phyloP scores from a whole-genome alignment of 64 coral and sea anemone genomes.

The Stichodactyla helianthus region DNA sequence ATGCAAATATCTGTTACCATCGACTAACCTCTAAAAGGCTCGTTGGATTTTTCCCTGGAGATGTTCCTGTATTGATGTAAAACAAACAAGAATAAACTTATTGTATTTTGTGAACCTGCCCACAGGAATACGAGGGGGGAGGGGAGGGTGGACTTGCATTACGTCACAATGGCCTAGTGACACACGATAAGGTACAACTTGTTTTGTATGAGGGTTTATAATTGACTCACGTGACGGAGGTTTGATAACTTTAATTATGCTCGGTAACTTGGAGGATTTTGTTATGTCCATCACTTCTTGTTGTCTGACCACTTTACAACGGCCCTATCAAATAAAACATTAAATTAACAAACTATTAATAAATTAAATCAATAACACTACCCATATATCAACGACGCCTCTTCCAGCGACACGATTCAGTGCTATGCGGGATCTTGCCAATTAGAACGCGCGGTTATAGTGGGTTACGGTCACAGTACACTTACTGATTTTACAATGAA shows the following conservation, averaged over 20 bases:
- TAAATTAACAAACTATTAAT: too few relatives aligned
- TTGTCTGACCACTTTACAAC: conserved; percentile 75
- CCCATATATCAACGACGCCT: not conserved
- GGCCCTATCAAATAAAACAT: conserved; percentile 32
- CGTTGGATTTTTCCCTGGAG: conserved; percentile 50
- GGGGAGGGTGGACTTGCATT: too few relatives aligned
- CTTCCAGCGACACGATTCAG: not conserved
- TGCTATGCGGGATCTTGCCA: too few relatives aligned
- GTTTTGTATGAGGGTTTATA: not conserved
- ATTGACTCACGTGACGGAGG: conserved; percentile 38
- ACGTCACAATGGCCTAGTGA: too few relatives aligned
- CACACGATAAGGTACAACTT: not conserved
- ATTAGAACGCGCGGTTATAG: too few relatives aligned
- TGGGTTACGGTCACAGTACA: not conserved
- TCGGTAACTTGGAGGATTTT: conserved; percentile 64
- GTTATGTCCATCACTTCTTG: conserved; percentile 80
- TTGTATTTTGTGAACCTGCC: too few relatives aligned
- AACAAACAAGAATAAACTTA: not conserved
- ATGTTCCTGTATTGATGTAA: conserved; percentile 8
- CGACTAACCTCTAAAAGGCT: conserved; percentile 45
- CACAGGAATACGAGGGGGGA: not conserved
- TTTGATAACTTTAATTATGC: conserved; percentile 42
- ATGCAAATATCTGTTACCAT: not conserved
- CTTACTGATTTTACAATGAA: conserved; percentile 91
- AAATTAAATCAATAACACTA: too few relatives aligned